phyloP scores from a whole-genome alignment of 2,113 vertebrate species.

The Addax nasomaculatus region DNA sequence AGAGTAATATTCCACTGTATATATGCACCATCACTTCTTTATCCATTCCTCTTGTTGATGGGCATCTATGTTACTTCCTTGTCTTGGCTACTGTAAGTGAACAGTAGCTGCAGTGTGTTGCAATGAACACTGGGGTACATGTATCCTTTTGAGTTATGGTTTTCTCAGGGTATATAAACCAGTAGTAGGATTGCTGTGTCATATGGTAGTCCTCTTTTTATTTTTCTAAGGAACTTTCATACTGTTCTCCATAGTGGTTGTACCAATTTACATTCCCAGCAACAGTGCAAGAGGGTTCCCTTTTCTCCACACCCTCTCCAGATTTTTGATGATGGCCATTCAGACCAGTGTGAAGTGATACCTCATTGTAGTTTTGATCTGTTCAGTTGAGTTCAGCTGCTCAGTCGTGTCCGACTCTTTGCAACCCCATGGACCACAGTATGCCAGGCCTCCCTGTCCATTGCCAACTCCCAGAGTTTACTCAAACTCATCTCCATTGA shows the following conservation, averaged over 20 bases:
- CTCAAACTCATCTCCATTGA: not conserved
- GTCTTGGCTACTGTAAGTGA: not conserved
- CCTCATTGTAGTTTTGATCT: not conserved
- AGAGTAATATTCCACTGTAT: not conserved
- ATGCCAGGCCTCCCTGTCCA: not conserved
- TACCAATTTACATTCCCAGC: not conserved
- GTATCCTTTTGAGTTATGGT: not conserved
- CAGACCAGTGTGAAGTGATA: not conserved
- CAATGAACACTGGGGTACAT: not conserved
- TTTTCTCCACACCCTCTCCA: not conserved
- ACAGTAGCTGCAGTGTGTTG: not conserved
- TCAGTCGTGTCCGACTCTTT: rapidly evolving
- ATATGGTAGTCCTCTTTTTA: not conserved
- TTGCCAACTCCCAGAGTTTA: not conserved
- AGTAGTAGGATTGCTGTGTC: not conserved
- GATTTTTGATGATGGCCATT: not conserved
- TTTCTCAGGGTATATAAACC: not conserved
- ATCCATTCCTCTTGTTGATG: not conserved
- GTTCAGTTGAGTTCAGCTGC: not conserved
- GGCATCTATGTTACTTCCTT: not conserved
- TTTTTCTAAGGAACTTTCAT: not conserved
- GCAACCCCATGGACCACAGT: not conserved
- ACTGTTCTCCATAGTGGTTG: not conserved
- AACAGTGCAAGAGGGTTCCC: not conserved
- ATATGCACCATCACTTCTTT: not conserved